phyloP scores from a whole-genome alignment of 2,113 vertebrate species.

The Nycticebus coucang region DNA sequence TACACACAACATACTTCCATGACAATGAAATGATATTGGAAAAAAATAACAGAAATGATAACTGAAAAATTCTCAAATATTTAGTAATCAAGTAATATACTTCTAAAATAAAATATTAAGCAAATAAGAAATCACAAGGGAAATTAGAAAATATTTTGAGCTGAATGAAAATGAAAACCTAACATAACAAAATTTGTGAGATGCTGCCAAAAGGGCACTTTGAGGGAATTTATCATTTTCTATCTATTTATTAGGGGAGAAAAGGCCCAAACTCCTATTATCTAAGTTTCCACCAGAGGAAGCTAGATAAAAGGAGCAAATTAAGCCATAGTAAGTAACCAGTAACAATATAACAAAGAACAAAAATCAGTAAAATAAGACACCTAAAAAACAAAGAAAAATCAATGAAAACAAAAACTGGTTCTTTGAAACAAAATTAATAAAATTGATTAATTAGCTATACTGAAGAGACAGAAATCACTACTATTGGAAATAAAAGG shows the following conservation, averaged over 20 bases:
- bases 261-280: neutral
- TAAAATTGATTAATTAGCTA: neutral
- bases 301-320: neutral
- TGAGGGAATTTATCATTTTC: neutral
- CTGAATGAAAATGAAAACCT: neutral
- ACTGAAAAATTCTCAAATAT: neutral
- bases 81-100: slow-evolving; percentile 11
- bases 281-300: neutral
- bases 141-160: neutral
- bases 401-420: neutral
- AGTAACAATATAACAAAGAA: slow-evolving; percentile 11
- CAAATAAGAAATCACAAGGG: neutral
- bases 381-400: neutral
- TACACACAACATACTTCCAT: neutral
- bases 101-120: neutral
- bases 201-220: slow-evolving; percentile 15
- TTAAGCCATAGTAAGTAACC: neutral
- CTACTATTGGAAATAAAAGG: neutral
- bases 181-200: neutral
- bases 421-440: neutral
- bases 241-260: neutral
- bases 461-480: neutral
- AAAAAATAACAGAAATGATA: slow-evolving; percentile 8
- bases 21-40: neutral
- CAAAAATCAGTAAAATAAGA: neutral